These are phyloP conservation scores for Synanthedon tipuliformis DNA, from an alignment of 2,888 invertebrate genomes.

Conservation along the genomic window DNA sequence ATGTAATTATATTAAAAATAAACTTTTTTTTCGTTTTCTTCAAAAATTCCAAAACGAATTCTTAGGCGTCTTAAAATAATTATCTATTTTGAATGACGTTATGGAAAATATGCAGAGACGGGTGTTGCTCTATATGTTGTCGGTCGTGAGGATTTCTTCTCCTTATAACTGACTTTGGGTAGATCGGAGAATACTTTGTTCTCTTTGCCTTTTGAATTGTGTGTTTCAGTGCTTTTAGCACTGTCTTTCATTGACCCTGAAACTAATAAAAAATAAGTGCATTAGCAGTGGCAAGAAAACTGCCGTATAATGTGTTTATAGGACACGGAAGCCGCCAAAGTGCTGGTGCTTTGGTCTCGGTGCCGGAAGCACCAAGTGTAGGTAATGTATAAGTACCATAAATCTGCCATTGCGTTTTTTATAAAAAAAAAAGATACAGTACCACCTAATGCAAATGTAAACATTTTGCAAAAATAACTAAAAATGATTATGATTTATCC, in stretches of 20 bases:
- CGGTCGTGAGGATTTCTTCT: conserved; percentile 46
- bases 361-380: too few species aligned
- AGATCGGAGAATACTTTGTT: conserved; percentile 35
- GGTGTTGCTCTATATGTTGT: conserved; percentile 51
- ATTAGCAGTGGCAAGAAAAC: too few species aligned
- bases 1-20: too few species aligned
- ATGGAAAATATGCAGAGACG: conserved; percentile 60
- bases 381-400: neutral
- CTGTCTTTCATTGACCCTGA: neutral
- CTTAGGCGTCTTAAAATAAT: too few species aligned
- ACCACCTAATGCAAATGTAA: neutral
- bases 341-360: too few species aligned
- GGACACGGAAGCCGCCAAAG: too few species aligned
- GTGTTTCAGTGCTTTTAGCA: conserved; percentile 13
- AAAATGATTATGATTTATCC: neutral
- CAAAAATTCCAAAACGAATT: too few species aligned
- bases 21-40: too few species aligned
- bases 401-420: conserved; percentile 21
- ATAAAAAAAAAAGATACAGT: conserved; percentile 9
- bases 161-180: conserved; percentile 56
- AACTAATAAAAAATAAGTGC: too few species aligned
- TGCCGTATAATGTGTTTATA: too few species aligned
- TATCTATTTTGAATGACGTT: conserved; percentile 1
- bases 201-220: conserved; percentile 43
- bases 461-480: too few species aligned